Evolutionary conservation across 2,797 vertebrate species (phyloP).

Genomic region (Loriculus beryllinus): DNA sequence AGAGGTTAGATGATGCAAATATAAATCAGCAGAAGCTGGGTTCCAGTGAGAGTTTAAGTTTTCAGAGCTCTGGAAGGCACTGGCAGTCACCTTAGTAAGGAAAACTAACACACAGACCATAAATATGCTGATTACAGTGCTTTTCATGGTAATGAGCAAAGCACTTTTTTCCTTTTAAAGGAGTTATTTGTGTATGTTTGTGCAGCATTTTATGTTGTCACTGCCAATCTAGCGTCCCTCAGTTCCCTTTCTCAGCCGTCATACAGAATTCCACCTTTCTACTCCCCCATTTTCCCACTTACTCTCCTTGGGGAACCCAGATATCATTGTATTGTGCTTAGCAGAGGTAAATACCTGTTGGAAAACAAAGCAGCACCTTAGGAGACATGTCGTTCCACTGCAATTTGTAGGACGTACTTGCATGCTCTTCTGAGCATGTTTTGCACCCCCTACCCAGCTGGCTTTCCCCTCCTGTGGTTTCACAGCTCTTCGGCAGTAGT

Average conservation of each 20-base stretch:
- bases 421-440: background rate
- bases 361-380: background rate
- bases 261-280: background rate
- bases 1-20: conserved; percentile 31
- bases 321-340: background rate
- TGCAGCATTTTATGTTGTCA: background rate
- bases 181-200: background rate
- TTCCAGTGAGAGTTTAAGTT: conserved; percentile 42
- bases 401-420: background rate
- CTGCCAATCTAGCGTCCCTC: background rate
- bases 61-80: conserved; percentile 55
- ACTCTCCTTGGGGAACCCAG: background rate
- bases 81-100: conserved; percentile 51
- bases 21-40: conserved; percentile 37
- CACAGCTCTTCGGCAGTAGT: background rate
- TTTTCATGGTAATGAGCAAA: conserved; percentile 15
- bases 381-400: background rate
- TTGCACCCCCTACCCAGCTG: conserved; percentile 9
- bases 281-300: background rate
- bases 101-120: conserved; percentile 41
- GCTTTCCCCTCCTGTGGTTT: background rate
- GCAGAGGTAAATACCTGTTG: background rate
- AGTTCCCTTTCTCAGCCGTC: background rate
- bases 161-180: background rate
- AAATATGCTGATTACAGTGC: conserved; percentile 51